Base-by-base conservation (phyloP, 2,797 vertebrate species). In the Coranthus polyacanthus region DNA sequence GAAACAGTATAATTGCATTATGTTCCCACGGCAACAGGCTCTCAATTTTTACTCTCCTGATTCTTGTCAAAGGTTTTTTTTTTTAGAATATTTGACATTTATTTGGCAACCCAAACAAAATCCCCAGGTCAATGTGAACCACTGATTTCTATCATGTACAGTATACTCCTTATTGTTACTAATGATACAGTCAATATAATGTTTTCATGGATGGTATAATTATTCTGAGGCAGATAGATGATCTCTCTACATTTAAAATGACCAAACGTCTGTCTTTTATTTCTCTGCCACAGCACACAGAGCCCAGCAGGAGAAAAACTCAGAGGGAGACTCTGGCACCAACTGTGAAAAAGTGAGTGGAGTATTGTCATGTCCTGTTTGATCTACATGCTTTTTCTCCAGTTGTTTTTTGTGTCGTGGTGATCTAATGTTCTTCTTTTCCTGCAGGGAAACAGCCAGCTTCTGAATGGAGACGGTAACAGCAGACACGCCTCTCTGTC, bases 401-500 rank as follows among this genome's bases (percentile, higher is more conserved):
- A 3, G 3, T 13, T 49, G 1, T 50, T 58, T 16, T 29, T 39
- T 53, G 18, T 53, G 7, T 29, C 55, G 21, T 12, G 12, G 9
- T 34, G 13, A 59, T 13, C 22, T 3, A 6, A 44, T 64, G 15
- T 24, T 5, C 15, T 20, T 32, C 22, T 0, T 37, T 11, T 55
- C 7, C 16, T 24, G 2, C 82, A 97, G 96, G 93, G 69, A 57
- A 95, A 96, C 9, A 74, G 78, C 39, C 92, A 88, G 37, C 91
- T 95, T 72, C 90, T 90, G 74, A 91, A 90, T 13, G 93, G 71
- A 58, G 79, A 89, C 65, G 87, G 88, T 58, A 93, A 89, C 89
- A 92, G 89, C 87, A 93, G 95, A 70, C 92, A 93, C 58, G 81
- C 92, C 13, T 95, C 96, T 39, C 63, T 95, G 2, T 97, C 96